A percentile compares a stretch with the other conserved stretches of the same genome.
Conservation (phyloP, 2,113 vertebrate species). For the Acrocephalus kingi region DNA sequence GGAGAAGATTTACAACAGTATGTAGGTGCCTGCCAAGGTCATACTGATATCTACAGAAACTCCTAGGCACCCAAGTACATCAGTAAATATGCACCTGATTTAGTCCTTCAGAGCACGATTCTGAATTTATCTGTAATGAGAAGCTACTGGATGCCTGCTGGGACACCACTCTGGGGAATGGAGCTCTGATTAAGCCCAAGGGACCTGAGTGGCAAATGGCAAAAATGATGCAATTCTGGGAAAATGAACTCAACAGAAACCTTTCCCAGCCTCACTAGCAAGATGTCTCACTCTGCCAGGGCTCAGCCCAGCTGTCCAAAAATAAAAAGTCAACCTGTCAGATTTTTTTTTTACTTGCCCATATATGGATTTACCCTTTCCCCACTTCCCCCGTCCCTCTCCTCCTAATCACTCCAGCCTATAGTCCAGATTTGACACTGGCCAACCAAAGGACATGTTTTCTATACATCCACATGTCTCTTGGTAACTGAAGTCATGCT, state of each 20-base stretch:
- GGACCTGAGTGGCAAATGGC: background rate
- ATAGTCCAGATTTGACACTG: background rate
- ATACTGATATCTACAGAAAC: background rate
- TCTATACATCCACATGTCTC: background rate
- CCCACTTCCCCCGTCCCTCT: rapidly evolving
- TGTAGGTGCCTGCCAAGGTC: background rate
- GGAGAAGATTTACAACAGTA: background rate
- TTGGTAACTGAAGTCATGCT: background rate
- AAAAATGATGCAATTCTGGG: background rate
- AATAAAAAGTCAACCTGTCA: background rate
- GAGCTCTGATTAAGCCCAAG: background rate
- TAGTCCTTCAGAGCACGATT: background rate
- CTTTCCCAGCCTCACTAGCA: background rate
- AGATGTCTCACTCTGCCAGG: background rate
- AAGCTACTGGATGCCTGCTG: background rate
- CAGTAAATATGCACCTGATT: background rate
- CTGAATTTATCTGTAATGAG: background rate
- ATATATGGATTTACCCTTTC: background rate
- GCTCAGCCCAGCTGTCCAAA: background rate
- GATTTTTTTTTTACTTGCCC: background rate
- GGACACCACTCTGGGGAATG: background rate
- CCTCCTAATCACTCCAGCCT: background rate
- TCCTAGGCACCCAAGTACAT: background rate
- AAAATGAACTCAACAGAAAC: background rate
- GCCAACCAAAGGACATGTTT: background rate